phyloP scores from a whole-genome alignment of 2,888 invertebrate species.

The Xanthia togata region DNA sequence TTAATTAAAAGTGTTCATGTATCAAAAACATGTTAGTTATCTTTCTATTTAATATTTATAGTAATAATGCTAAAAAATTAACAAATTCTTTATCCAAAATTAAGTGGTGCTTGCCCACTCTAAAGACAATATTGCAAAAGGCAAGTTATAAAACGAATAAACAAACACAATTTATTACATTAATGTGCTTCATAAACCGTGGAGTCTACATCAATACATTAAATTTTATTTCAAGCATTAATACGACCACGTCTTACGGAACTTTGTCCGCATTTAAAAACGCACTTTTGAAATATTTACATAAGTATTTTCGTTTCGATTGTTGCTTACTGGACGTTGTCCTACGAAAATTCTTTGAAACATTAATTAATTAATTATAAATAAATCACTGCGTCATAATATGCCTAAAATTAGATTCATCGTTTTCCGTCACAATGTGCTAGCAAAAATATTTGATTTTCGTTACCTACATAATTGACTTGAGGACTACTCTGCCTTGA shows the following conservation, averaged over 20 bases:
- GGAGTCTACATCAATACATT: conserved; percentile 41
- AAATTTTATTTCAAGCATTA: conserved; percentile 38
- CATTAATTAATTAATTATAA: conserved; percentile 59
- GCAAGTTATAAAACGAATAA: conserved; percentile 35
- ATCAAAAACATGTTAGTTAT: conserved; percentile 17
- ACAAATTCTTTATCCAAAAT: conserved; percentile 16
- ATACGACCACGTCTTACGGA: conserved; percentile 13
- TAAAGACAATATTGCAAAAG: conserved; percentile 20
- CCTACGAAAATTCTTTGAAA: conserved; percentile 54
- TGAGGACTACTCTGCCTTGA: conserved; percentile 80
- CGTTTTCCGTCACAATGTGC: conserved; percentile 66
- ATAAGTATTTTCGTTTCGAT: conserved; percentile 31
- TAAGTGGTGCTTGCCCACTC: conserved; percentile 5
- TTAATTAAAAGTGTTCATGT: conserved; percentile 16
- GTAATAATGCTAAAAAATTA: conserved; percentile 1
- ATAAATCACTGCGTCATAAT: conserved; percentile 64
- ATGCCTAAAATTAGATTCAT: conserved; percentile 63
- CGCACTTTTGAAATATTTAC: conserved; percentile 59
- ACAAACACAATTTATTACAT: conserved; percentile 18
- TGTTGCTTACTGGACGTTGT: conserved; percentile 42
- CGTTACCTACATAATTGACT: conserved; percentile 73
- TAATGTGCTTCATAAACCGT: conserved; percentile 50
- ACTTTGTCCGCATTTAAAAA: conserved; percentile 37
- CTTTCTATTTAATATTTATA: not conserved
- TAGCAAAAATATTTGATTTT: conserved; percentile 72